These are phyloP conservation scores for Menura novaehollandiae DNA, from an alignment of 2,113 vertebrate genomes.

Conservation along the genomic window DNA sequence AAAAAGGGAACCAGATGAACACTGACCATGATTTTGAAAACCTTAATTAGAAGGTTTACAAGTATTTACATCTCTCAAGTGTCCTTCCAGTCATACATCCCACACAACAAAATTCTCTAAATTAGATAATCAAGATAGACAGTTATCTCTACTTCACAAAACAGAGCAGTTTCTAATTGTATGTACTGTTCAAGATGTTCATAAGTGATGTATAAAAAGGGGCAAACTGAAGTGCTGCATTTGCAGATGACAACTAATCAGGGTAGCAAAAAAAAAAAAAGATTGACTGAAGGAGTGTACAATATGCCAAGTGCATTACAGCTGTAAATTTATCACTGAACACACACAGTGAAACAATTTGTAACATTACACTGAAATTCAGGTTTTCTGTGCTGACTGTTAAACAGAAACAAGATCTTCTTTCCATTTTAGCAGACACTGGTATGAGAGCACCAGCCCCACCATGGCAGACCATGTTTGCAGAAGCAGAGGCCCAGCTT, in stretches of 20 bases:
- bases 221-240: neutral
- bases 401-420: neutral
- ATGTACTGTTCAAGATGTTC: neutral
- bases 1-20: neutral
- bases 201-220: neutral
- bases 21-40: neutral
- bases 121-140: neutral
- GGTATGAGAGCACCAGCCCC: accelerated
- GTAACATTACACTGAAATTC: neutral
- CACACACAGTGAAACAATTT: neutral
- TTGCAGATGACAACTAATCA: neutral
- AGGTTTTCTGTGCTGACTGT: neutral
- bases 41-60: neutral
- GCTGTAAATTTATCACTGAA: neutral
- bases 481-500: neutral
- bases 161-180: neutral
- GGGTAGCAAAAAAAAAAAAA: neutral
- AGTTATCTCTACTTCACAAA: neutral
- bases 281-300: neutral
- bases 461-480: accelerated
- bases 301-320: neutral
- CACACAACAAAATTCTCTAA: neutral
- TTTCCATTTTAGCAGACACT: neutral
- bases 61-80: neutral
- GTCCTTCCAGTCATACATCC: neutral